Base-by-base conservation (phyloP, 1,140 invertebrate genomes). In the Mactra quadrangularis region DNA sequence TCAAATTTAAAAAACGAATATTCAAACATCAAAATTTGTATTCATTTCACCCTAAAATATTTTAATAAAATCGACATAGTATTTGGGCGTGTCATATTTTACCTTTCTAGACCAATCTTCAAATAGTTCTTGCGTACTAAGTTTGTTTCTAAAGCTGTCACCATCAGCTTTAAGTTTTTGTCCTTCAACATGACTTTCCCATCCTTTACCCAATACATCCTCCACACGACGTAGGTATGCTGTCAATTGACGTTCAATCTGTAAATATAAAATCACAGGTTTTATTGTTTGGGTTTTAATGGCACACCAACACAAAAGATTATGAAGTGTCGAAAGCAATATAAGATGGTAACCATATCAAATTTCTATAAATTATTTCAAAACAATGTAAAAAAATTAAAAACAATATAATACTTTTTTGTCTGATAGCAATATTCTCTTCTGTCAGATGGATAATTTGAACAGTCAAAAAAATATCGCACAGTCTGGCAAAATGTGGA, bases 121-220 rank as follows among this genome's bases (percentile, higher is more conserved):
- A 93, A 99, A 99, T 57, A 99, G 97, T 90, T 98, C 97, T 91
- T 97, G 96, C 6, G 98, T 99, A 87, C 98, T 98, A 2, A 99
- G 93, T 93, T 99, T 99, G 47, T 97, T 93, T 33, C 98, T 95
- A 93, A 99, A 99, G 93, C 97, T 99, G 88, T 99, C 99, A 15
- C 98, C 98, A 92, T 99, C 98, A 11, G 96, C 96, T 94, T 99
- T 99, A 53, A 99, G 93, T 92, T 99, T 99, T 91, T 99, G 98
- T 62, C 99, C 99, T 93, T 99, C 99, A 33, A 99, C 98, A 92
- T 99, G 98, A 89, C 98, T 98, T 92, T 99, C 98, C 99, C 99
- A 99, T 41, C 98, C 98, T 94, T 99, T 98, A 17, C 98, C 98
- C 35, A 99, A 94, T 50, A 99, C 98, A 94, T 99, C 98, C 94